Evolutionary conservation across 2,797 vertebrate species (phyloP).

Genomic region (Anomalospiza imberbis): DNA sequence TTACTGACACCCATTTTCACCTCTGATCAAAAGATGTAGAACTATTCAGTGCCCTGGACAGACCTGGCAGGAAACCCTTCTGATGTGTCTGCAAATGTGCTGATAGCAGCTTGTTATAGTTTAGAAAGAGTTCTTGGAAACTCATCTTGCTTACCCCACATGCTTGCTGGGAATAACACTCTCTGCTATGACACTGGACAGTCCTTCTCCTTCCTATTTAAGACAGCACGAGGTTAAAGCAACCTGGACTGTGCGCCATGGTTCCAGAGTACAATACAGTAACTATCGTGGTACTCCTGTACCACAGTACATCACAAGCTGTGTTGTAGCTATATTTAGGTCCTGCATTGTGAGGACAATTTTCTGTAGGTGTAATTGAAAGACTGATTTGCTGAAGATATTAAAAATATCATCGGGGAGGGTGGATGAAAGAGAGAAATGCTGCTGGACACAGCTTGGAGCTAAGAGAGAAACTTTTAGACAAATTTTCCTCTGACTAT

Average conservation of each 20-base stretch:
- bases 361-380: conserved; percentile 26
- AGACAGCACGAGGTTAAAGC: conserved; percentile 7
- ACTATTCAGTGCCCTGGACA: neutral
- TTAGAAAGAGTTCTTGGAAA: neutral
- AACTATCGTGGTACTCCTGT: neutral
- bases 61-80: neutral
- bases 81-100: neutral
- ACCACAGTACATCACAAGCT: neutral
- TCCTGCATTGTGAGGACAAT: neutral
- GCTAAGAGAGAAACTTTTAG: neutral
- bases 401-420: neutral
- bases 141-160: neutral
- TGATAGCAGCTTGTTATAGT: neutral
- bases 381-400: neutral
- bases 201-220: neutral
- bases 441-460: neutral
- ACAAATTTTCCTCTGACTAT: neutral
- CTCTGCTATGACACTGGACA: neutral
- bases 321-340: conserved; percentile 43
- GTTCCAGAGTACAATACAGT: neutral
- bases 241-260: neutral
- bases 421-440: neutral
- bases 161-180: neutral
- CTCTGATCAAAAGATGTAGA: neutral
- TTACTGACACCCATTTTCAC: neutral